A percentile compares a stretch with the other conserved stretches of the same genome.
phyloP scores from a whole-genome alignment of 2,797 vertebrate genomes.

The Mormyrus hasselquistii region DNA sequence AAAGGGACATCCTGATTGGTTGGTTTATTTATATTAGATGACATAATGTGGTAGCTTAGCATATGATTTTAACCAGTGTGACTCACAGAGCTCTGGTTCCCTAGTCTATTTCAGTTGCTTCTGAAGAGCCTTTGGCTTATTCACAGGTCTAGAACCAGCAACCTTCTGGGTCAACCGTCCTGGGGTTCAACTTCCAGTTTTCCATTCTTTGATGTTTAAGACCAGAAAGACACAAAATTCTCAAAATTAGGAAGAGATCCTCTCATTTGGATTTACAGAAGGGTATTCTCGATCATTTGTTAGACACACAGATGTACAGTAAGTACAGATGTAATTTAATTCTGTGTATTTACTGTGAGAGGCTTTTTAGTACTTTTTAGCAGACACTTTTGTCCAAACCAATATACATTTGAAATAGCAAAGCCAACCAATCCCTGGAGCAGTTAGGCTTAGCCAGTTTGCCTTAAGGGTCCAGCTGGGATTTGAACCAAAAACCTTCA shows the following conservation, averaged over 20 bases:
- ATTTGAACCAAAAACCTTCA: not conserved
- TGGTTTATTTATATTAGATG: not conserved
- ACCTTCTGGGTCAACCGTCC: not conserved
- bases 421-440: not conserved
- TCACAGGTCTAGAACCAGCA: not conserved
- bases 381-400: not conserved
- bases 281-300: not conserved
- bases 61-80: not conserved
- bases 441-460: not conserved
- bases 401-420: not conserved
- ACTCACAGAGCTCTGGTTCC: not conserved
- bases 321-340: not conserved
- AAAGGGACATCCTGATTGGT: not conserved
- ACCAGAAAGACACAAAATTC: not conserved
- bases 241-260: not conserved
- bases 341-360: not conserved
- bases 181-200: not conserved
- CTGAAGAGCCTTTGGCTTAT: not conserved
- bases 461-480: not conserved
- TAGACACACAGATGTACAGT: not conserved
- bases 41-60: not conserved
- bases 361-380: not conserved
- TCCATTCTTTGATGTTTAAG: not conserved
- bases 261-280: not conserved
- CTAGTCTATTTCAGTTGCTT: not conserved